Base-by-base conservation (phyloP, 2,888 invertebrate genomes). In the Acanthacorydalis orientalis region DNA sequence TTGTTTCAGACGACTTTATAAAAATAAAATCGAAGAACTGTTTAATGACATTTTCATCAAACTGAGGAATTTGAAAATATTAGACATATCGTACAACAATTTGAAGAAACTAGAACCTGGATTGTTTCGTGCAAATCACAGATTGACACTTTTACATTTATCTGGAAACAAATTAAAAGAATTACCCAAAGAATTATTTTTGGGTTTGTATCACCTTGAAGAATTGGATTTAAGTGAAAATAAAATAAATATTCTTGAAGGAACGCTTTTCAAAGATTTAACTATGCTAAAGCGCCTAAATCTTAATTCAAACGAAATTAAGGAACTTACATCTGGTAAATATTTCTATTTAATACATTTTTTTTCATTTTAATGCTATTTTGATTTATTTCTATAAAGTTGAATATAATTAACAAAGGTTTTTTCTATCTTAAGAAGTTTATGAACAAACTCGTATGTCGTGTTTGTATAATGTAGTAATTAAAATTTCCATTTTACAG, bases 211-310 rank as follows among this genome's bases (percentile, higher is more conserved):
- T 8, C 68, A 71, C 2, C 61, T 86, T 14, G 74, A 76, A 55
- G 79, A 81, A 57, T 64, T 87, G 49, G 84, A 85, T 64, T 63
- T 85, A 15, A 78, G 79, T 4, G 74, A 73, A 49, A 86, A 86
- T 62, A 69, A 70, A 56, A 67, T 86, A 52, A 70, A 72, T 45
- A 65, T 63, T 12, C 64, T 85, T 42, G 72, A 75, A 50, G 72
- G 72, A 40, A 68, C 68, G 44, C 66, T 76, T 1, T 77, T 83
- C 55, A 57, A 58, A 7, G 68, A 73, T 44, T 62, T 83, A 43
- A 65, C 60, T 46, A 68, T 68, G 33, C 63, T 85, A 35, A 74
- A 73, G 56, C 68, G 74, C 51, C 64, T 86, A 43, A 80, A 81
- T 57, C 59, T 85, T 10, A 78, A 80, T 1, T 77, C 78, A 54